A percentile compares a stretch with the other conserved stretches of the same genome.
Conservation (phyloP, 2,797 vertebrate genomes). For the Mus spretus region DNA sequence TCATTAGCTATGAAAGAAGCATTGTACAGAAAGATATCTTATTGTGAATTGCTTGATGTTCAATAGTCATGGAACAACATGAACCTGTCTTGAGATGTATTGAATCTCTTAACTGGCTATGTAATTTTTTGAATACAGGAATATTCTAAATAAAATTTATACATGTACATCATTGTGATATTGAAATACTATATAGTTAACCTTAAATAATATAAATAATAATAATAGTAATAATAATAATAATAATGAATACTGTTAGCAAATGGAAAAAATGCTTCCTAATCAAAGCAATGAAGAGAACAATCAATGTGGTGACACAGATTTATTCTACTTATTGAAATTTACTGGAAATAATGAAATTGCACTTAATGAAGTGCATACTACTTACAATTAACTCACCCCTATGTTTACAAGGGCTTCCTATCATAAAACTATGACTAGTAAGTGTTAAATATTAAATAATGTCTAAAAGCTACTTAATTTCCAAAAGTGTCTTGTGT, state of each 20-base stretch:
- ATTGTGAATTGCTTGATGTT: not conserved
- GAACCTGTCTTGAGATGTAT: not conserved
- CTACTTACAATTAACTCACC: not conserved
- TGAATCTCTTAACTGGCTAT: not conserved
- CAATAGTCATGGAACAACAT: not conserved
- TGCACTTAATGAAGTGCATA: not conserved
- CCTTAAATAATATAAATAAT: constrained; percentile 4
- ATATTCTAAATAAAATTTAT: constrained; percentile 32
- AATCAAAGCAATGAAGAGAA: not conserved
- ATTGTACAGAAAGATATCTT: not conserved
- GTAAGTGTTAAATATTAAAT: constrained; percentile 31
- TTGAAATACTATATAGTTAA: not conserved
- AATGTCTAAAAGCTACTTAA: constrained; percentile 39
- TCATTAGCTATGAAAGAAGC: not conserved
- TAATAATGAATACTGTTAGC: not conserved
- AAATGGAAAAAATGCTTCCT: constrained; percentile 20
- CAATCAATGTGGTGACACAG: not conserved
- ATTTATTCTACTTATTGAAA: not conserved
- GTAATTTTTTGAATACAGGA: not conserved
- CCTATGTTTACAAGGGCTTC: not conserved
- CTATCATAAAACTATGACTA: not conserved
- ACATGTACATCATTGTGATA: not conserved
- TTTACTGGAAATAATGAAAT: not conserved
- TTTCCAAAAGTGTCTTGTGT: not conserved
- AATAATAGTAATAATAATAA: not conserved